Evolutionary conservation across 2,888 invertebrate species (phyloP), one percentile per base, ranked within the genome.

Genomic region (Epicampocera succincta): DNA sequence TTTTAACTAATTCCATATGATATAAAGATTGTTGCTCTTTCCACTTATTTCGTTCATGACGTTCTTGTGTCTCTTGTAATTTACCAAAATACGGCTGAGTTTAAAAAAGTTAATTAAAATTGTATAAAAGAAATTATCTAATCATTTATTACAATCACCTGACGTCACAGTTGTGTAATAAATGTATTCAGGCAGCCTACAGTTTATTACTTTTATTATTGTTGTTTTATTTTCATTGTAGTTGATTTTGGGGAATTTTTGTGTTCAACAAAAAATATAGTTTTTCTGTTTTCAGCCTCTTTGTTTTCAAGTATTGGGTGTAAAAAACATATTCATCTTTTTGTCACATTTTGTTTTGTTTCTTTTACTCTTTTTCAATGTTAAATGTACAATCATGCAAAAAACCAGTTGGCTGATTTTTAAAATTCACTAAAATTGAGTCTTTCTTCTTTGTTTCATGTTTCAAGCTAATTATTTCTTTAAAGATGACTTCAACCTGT

Each of bases 311-410:
- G 17, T 48, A 21, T 74, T 74, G 66, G 66, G 58, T 60, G 13
- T 65, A 19, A 46, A 65, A 21, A 19, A 38, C 15, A 60, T 52
- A 60, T 40, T 73, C 21, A 63, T 69, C 42, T 50, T 69, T 65
- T 63, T 33, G 69, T 58, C 66, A 79, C 61, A 74, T 66, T 21
- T 63, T 48, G 48, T 25, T 19, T 71, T 25, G 11, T 8, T 19
- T 29, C 46, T 9, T 25, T 71, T 50, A 33, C n/a, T 40, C 33
- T 13, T 48, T 46, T 17, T 40, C 21, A 21, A 33, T 48, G 29
- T 56, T 3, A 48, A 42, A 25, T 25, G 5, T 3, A 25, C 25
- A 25, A 25, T 2, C 25, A 25, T 25, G 2, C 5, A 25, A 25
- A 25, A 25, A 25, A 25, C 25, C 25, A 25, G 25, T n/a, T n/a